A percentile compares a stretch with the other conserved stretches of the same genome.
phyloP scores from a whole-genome alignment of 2,797 vertebrate species.

The Sarcoramphus papa region DNA sequence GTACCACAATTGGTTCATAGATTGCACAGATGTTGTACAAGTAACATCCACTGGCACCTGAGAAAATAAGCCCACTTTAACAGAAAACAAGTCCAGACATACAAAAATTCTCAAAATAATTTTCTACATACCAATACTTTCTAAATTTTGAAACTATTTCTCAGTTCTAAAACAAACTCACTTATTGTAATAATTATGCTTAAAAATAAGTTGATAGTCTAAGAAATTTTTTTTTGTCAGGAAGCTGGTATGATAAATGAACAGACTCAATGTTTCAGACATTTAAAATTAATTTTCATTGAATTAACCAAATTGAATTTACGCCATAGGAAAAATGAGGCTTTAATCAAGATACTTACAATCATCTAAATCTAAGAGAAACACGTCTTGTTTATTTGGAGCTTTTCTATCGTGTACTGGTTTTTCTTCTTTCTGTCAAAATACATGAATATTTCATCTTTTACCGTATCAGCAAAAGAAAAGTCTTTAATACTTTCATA shows the following conservation, averaged over 20 bases:
- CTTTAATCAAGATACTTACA: slow-evolving; percentile 81
- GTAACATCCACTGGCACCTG: not conserved
- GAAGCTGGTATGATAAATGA: not conserved
- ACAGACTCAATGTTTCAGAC: not conserved
- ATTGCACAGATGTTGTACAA: not conserved
- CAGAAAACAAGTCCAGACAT: not conserved
- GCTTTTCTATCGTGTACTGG: slow-evolving; percentile 28
- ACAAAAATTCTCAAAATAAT: not conserved
- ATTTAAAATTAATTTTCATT: not conserved
- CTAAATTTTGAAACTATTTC: not conserved
- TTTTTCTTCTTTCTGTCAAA: slow-evolving; percentile 75
- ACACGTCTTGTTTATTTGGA: slow-evolving; percentile 76
- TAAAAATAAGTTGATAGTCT: not conserved
- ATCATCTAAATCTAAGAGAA: slow-evolving; percentile 90
- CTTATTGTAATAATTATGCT: not conserved
- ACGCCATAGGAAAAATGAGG: not conserved
- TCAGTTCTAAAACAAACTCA: not conserved
- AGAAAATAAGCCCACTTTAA: not conserved
- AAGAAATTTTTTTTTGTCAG: not conserved
- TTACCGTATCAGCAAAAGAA: not conserved
- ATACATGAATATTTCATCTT: not conserved
- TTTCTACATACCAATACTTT: not conserved
- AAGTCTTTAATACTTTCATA: not conserved
- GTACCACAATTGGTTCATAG: not conserved
- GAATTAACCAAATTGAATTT: not conserved